Percentiles rank a stretch among this genome's conserved stretches.
Conservation (phyloP, 2,797 vertebrate species). For the Trachurus trachurus region DNA sequence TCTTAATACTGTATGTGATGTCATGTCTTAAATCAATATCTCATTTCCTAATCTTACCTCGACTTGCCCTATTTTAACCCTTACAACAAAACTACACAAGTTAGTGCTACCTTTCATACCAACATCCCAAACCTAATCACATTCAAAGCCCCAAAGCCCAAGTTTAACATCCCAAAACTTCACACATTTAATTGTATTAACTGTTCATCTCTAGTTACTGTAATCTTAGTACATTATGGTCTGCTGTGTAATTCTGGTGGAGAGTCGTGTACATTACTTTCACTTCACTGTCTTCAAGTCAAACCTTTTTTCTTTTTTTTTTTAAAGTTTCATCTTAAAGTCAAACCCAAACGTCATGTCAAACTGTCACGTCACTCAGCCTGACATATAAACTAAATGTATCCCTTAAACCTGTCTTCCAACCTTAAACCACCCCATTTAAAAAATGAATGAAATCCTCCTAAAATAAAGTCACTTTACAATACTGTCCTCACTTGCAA, state of each 20-base stretch:
- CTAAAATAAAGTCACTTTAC: slow-evolving; percentile 23
- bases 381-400: not conserved
- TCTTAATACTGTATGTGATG: not conserved
- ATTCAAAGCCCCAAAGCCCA: not conserved
- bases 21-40: not conserved
- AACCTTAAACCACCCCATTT: not conserved
- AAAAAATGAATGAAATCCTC: not conserved
- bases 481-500: not conserved
- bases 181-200: not conserved
- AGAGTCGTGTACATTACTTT: not conserved
- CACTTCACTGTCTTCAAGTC: not conserved
- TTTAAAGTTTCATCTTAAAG: not conserved
- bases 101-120: not conserved
- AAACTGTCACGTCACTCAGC: not conserved
- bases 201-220: not conserved
- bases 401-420: not conserved
- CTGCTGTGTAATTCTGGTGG: not conserved
- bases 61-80: not conserved
- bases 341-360: not conserved
- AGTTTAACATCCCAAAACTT: too few relatives aligned
- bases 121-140: not conserved
- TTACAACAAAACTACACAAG: not conserved
- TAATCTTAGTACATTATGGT: not conserved
- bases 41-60: not conserved
- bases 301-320: not conserved